A percentile compares a stretch with the other conserved stretches of the same genome.
These are phyloP conservation scores for Mesoclemmys tuberculata DNA, from an alignment of 2,113 vertebrate genomes.

Conservation along the genomic window DNA sequence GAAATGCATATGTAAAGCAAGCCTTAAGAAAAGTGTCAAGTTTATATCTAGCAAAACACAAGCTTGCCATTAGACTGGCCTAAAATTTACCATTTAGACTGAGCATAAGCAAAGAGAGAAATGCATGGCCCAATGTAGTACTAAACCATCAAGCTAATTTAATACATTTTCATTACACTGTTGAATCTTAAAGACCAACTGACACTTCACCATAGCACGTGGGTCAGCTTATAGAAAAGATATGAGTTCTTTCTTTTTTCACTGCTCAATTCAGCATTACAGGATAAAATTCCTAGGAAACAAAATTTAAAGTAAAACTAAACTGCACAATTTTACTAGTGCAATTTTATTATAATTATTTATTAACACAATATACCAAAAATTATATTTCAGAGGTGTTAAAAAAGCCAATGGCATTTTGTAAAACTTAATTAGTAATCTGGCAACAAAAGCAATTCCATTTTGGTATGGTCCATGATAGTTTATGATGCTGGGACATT, in stretches of 20 bases:
- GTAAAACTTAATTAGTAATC: background rate
- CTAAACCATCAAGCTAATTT: background rate
- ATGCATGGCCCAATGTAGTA: background rate
- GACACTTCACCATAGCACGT: background rate
- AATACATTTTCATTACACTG: background rate
- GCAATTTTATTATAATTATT: background rate
- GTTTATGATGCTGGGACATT: slow-evolving; percentile 31
- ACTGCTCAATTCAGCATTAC: background rate
- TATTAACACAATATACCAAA: background rate
- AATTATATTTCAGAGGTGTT: background rate
- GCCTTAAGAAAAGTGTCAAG: background rate
- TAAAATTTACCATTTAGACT: background rate
- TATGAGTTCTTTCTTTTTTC: background rate
- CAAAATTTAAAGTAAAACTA: background rate
- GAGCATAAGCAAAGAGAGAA: background rate
- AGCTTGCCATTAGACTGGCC: background rate
- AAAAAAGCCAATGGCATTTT: background rate
- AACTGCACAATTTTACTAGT: background rate
- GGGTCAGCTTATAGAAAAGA: background rate
- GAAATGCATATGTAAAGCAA: background rate
- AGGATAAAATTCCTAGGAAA: background rate
- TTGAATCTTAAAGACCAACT: background rate
- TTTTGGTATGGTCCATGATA: background rate
- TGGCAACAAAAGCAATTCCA: background rate
- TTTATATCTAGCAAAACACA: background rate